Evolutionary conservation across 2,797 vertebrate genomes (phyloP).

Genomic region (Silurus aristotelis): DNA sequence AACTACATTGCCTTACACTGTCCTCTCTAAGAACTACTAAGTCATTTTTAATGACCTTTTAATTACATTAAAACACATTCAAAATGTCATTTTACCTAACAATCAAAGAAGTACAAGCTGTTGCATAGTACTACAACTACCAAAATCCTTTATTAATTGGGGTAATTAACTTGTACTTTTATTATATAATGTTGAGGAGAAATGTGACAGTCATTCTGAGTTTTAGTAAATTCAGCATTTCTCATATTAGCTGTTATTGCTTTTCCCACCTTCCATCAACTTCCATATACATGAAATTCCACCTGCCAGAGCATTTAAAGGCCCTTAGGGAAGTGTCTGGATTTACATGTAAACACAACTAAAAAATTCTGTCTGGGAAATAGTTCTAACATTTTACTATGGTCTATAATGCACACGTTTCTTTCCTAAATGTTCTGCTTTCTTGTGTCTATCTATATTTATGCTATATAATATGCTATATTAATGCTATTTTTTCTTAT

Average conservation of each 20-base stretch:
- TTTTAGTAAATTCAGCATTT: not conserved
- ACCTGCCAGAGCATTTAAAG: not conserved
- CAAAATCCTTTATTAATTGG: not conserved
- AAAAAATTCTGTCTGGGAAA: not conserved
- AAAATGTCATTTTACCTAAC: not conserved
- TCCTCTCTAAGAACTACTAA: not conserved
- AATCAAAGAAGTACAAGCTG: not conserved
- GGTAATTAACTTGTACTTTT: not conserved
- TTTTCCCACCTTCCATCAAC: not conserved
- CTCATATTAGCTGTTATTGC: not conserved
- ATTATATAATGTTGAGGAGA: not conserved
- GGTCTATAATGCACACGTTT: not conserved
- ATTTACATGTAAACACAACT: not conserved
- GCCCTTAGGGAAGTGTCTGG: not conserved
- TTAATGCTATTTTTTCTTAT: not conserved
- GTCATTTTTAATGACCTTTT: not conserved
- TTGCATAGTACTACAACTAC: not conserved
- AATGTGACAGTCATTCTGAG: not conserved
- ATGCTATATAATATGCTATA: no score
- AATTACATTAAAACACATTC: not conserved
- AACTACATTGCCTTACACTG: not conserved
- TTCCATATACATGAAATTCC: not conserved
- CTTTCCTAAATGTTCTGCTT: not conserved
- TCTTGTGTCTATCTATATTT: no score
- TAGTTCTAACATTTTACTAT: not conserved